A percentile compares a stretch with the other conserved stretches of the same genome.
Conservation (phyloP, 2,888 invertebrate species). For the Drymonia ruficornis region DNA sequence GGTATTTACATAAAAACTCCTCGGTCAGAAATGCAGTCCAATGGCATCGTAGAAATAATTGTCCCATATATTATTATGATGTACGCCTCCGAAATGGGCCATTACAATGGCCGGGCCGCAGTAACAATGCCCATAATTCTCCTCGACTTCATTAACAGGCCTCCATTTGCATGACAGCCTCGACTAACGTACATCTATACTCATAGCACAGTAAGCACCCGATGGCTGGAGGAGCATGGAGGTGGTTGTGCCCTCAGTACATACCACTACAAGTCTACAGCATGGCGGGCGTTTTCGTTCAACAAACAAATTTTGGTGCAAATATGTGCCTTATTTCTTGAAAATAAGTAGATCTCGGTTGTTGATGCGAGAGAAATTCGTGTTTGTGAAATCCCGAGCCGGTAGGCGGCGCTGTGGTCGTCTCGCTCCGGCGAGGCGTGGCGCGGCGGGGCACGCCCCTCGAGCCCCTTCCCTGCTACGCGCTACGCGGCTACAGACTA, state of each 20-base stretch:
- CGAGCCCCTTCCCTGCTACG: conserved; percentile 40
- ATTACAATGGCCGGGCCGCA: conserved; percentile 74
- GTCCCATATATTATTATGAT: conserved; percentile 80
- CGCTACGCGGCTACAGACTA: conserved; percentile 12
- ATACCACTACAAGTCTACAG: conserved; percentile 41
- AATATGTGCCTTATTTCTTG: conserved; percentile 50
- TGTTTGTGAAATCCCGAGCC: conserved; percentile 46
- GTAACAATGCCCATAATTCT: conserved; percentile 83
- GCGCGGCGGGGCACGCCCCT: conserved; percentile 64
- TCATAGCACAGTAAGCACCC: conserved; percentile 61
- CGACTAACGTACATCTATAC: conserved; percentile 65
- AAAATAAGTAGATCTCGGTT: conserved; percentile 26
- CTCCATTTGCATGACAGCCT: conserved; percentile 83
- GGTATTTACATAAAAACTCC: conserved; percentile 45
- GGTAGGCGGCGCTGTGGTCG: conserved; percentile 69
- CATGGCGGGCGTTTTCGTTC: conserved; percentile 15
- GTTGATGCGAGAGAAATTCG: conserved; percentile 42
- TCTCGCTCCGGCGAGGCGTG: conserved; percentile 77
- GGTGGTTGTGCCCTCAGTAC: conserved; percentile 53
- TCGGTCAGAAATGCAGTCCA: conserved; percentile 64
- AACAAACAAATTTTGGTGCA: conserved; percentile 13
- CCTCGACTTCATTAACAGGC: conserved; percentile 83
- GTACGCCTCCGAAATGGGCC: conserved; percentile 78
- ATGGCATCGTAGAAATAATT: conserved; percentile 69
- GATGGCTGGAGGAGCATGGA: conserved; percentile 52